Conservation (phyloP, 2,888 invertebrate genomes). For the Noctua janthe region DNA sequence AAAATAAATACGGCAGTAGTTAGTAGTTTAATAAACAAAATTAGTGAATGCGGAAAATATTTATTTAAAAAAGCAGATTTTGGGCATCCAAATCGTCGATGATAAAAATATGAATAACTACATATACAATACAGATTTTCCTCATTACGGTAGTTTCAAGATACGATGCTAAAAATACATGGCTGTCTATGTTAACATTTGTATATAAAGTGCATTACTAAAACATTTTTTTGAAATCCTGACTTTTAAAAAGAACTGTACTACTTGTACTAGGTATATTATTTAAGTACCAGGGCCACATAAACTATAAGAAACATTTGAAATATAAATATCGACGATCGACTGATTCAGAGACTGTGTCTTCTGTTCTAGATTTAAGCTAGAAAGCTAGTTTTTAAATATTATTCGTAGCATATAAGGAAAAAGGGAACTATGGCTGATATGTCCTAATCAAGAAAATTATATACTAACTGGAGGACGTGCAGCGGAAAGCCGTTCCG, state of each 20-base stretch:
- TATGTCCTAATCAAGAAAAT: slow-evolving; percentile 69
- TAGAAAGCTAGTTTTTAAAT: slow-evolving; percentile 38
- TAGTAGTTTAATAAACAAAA: background rate
- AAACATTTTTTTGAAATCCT: background rate
- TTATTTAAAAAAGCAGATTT: background rate
- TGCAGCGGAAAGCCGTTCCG: too few relatives aligned
- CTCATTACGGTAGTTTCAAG: slow-evolving; percentile 23
- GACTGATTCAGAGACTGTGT: slow-evolving; percentile 73
- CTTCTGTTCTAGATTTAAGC: slow-evolving; percentile 58
- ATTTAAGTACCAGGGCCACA: slow-evolving; percentile 31
- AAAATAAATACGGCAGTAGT: background rate
- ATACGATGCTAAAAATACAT: background rate
- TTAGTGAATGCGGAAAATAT: too few relatives aligned
- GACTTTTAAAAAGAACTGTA: background rate
- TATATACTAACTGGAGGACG: too few relatives aligned
- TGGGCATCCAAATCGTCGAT: background rate
- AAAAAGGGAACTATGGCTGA: slow-evolving; percentile 79
- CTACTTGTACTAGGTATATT: background rate
- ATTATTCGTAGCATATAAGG: slow-evolving; percentile 54
- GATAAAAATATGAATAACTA: slow-evolving; percentile 6
- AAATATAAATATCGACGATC: background rate
- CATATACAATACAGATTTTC: slow-evolving; percentile 7
- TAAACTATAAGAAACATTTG: slow-evolving; percentile 4
- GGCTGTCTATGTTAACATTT: background rate
- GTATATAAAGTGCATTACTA: background rate